These are phyloP conservation scores for Busseola fusca DNA, from an alignment of 2,888 invertebrate genomes.

Conservation along the genomic window DNA sequence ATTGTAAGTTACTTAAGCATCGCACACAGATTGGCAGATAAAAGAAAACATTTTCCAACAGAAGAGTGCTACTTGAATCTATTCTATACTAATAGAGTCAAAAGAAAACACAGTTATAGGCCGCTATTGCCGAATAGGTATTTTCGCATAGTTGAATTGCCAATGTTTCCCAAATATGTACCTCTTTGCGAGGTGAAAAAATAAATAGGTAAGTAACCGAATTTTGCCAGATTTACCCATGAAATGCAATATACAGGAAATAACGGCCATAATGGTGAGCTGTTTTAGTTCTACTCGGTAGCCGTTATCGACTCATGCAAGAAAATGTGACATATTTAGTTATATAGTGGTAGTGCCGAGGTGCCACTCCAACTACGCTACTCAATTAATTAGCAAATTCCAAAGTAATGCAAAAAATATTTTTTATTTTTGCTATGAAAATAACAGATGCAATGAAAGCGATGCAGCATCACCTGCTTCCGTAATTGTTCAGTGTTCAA, in stretches of 20 bases:
- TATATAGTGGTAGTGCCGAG: conserved; percentile 75
- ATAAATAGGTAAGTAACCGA: conserved; percentile 72
- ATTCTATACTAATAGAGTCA: conserved; percentile 73
- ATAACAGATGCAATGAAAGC: conserved; percentile 59
- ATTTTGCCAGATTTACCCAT: conserved; percentile 88
- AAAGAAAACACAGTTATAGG: conserved; percentile 74
- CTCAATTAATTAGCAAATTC: conserved; percentile 56
- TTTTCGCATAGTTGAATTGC: conserved; percentile 68
- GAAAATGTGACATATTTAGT: conserved; percentile 72
- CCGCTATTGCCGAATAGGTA: conserved; percentile 84
- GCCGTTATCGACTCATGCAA: conserved; percentile 84
- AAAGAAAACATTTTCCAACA: conserved; percentile 48
- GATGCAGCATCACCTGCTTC: conserved; percentile 60
- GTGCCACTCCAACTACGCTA: conserved; percentile 79
- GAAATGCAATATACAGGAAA: conserved; percentile 76
- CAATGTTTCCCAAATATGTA: conserved; percentile 73
- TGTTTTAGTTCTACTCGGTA: conserved; percentile 79
- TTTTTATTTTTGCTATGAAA: conserved; percentile 45
- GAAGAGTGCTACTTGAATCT: conserved; percentile 64
- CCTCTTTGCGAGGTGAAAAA: conserved; percentile 68
- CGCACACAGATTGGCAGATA: conserved; percentile 31
- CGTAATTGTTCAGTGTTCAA: conserved; percentile 35
- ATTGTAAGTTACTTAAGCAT: conserved; percentile 29
- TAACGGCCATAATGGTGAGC: conserved; percentile 84
- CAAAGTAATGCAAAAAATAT: conserved; percentile 48